phyloP scores from a whole-genome alignment of 2,797 vertebrate genomes.

The Alcedo quadribrachys region DNA sequence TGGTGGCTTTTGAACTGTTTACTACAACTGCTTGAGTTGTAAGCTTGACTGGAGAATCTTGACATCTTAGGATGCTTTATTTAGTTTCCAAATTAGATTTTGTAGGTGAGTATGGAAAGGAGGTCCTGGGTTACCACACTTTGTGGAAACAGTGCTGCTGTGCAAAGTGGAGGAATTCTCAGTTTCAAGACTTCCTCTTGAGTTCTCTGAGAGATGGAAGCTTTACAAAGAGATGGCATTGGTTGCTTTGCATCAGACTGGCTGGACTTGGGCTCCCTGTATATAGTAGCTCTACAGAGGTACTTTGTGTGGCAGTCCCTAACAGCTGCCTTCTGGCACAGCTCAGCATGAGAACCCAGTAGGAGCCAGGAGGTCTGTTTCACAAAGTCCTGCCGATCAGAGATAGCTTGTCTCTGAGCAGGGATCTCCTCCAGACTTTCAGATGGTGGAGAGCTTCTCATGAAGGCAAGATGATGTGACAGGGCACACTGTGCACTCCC shows the following conservation, averaged over 20 bases:
- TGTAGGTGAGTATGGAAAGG: neutral
- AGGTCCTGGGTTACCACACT: neutral
- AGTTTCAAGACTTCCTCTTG: neutral
- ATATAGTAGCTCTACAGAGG: neutral
- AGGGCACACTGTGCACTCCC: neutral
- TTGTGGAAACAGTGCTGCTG: neutral
- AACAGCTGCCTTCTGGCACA: neutral
- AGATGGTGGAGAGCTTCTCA: neutral
- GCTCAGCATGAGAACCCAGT: accelerated
- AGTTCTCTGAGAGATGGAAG: neutral
- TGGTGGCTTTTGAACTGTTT: constrained; percentile 16
- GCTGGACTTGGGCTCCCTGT: neutral
- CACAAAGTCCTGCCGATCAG: neutral
- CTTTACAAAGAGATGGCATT: neutral
- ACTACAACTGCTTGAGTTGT: neutral
- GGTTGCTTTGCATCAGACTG: neutral
- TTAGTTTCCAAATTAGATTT: neutral
- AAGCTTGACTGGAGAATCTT: neutral
- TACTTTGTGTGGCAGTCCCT: neutral
- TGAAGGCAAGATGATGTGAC: neutral
- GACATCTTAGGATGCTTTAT: neutral
- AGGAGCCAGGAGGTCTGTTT: neutral
- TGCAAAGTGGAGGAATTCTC: neutral
- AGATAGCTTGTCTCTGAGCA: neutral
- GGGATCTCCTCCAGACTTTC: neutral